Percentiles rank a stretch among this genome's conserved stretches.
Conservation (phyloP, 2,888 invertebrate genomes). For the Lacanobia wlatinum region DNA sequence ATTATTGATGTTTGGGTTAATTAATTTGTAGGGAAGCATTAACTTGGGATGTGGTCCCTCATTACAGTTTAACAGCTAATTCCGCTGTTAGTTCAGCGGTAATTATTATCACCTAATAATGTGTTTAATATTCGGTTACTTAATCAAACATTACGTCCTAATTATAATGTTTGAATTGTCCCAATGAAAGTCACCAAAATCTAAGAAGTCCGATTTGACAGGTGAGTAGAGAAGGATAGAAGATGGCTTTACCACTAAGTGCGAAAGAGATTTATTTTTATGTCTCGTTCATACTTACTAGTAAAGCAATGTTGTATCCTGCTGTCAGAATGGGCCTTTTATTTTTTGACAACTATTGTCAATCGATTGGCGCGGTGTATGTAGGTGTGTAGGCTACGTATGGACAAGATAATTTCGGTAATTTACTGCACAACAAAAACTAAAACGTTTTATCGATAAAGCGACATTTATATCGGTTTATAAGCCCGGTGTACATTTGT, state of each 20-base stretch:
- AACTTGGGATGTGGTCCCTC: background rate
- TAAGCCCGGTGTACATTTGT: slow-evolving; percentile 20
- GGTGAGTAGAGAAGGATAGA: no score
- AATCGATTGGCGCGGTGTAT: background rate
- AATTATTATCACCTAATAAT: background rate
- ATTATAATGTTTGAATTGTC: background rate
- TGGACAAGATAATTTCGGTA: slow-evolving; percentile 13
- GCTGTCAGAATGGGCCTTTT: no score
- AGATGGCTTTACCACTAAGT: no score
- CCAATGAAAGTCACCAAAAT: no score
- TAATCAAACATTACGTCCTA: background rate
- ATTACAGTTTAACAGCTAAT: background rate
- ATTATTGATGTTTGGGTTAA: background rate
- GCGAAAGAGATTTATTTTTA: no score
- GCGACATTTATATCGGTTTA: background rate
- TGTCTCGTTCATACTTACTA: no score
- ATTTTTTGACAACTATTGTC: no score
- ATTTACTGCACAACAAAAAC: slow-evolving; percentile 18
- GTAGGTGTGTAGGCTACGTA: background rate
- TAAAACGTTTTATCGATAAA: slow-evolving; percentile 17
- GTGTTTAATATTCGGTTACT: background rate
- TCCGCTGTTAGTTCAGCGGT: background rate
- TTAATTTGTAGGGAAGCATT: background rate
- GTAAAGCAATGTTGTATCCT: no score
- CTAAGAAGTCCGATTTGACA: no score